These are phyloP conservation scores for Eupithecia exiguata DNA, from an alignment of 2,888 invertebrate genomes.

Conservation along the genomic window DNA sequence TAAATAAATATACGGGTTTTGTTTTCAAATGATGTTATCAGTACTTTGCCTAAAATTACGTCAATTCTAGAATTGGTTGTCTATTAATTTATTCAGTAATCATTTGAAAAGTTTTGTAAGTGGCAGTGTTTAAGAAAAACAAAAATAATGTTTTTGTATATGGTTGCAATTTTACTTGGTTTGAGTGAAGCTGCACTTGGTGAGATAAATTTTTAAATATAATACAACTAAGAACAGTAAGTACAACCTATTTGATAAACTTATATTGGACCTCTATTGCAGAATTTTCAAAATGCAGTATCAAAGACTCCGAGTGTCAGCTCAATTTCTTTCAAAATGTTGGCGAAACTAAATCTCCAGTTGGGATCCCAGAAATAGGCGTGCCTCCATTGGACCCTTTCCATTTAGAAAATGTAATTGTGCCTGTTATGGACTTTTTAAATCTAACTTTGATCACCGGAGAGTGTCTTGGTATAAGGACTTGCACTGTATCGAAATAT, in stretches of 20 bases:
- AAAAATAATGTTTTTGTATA: background rate
- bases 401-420: slow-evolving; percentile 5
- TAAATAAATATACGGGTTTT: background rate
- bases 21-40: background rate
- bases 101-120: background rate
- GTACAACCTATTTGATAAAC: background rate
- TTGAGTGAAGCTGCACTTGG: background rate
- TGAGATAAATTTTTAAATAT: background rate
- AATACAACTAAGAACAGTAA: background rate
- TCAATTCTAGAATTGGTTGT: background rate
- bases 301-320: slow-evolving; percentile 29
- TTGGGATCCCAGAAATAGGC: slow-evolving; percentile 24
- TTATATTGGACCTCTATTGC: background rate
- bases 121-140: background rate
- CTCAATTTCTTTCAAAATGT: slow-evolving; percentile 23
- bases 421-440: slow-evolving; percentile 23
- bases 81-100: background rate
- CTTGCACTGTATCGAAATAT: slow-evolving; percentile 23
- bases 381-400: slow-evolving; percentile 32
- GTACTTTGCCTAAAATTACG: background rate
- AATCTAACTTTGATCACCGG: slow-evolving; percentile 23
- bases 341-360: background rate
- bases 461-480: slow-evolving; percentile 27
- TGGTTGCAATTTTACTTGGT: background rate
- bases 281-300: slow-evolving; percentile 23